Percentiles rank a stretch among this genome's conserved stretches.
Conservation (phyloP, 1,140 invertebrate species). For the Lethocerus indicus region DNA sequence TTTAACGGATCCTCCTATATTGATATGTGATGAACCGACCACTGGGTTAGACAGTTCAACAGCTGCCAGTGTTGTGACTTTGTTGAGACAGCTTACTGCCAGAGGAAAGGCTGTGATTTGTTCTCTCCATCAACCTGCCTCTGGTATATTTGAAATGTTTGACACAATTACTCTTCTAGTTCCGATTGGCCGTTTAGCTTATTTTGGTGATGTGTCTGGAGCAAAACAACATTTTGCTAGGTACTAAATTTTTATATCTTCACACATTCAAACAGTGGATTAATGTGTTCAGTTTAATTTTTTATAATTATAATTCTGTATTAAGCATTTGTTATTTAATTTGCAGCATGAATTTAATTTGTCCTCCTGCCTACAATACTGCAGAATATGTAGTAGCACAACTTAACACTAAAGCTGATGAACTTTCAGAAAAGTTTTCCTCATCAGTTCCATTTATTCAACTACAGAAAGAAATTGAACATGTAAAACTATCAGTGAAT, state of each 20-base stretch:
- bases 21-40: constrained; percentile 97
- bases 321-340: constrained; percentile 1
- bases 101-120: constrained; percentile 50
- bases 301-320: background rate
- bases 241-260: background rate
- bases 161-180: constrained; percentile 62
- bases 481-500: background rate
- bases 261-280: no score
- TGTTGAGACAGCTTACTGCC: constrained; percentile 13
- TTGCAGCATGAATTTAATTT: constrained; percentile 34
- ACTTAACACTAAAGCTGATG: constrained; percentile 35
- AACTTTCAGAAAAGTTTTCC: constrained; percentile 32
- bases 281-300: no score
- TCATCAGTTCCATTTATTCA: constrained; percentile 24
- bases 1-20: constrained; percentile 66
- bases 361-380: constrained; percentile 46
- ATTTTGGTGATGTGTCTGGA: constrained; percentile 15
- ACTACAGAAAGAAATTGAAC: constrained; percentile 6
- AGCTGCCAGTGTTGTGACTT: constrained; percentile 14
- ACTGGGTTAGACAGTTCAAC: constrained; percentile 26
- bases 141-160: constrained; percentile 89
- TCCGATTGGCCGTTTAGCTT: constrained; percentile 60
- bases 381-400: constrained; percentile 52
- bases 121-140: constrained; percentile 93
- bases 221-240: constrained; percentile 12